Evolutionary conservation across 2,113 vertebrate species (phyloP).

Genomic region (Oreochromis tanganicae): DNA sequence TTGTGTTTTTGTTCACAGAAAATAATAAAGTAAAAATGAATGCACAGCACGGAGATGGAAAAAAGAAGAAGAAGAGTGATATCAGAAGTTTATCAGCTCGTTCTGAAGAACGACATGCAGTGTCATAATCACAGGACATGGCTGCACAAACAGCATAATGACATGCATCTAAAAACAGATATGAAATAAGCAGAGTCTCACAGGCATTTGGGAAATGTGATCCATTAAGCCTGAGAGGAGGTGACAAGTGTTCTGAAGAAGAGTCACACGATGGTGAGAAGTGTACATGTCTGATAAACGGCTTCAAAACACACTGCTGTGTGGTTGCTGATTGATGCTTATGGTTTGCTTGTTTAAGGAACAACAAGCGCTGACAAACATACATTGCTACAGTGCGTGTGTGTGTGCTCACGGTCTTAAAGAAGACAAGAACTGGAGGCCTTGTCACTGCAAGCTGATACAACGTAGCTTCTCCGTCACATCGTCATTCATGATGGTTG

Average conservation of each 20-base stretch:
- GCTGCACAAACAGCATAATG: neutral
- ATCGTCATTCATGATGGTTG: neutral
- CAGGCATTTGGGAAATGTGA: neutral
- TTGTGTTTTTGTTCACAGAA: neutral
- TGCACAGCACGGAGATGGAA: neutral
- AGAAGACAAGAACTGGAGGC: neutral
- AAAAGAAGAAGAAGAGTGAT: neutral
- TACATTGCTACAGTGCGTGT: neutral
- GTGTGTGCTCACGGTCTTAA: neutral
- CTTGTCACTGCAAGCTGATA: neutral
- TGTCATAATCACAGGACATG: neutral
- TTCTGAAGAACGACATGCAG: neutral
- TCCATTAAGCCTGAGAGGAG: neutral
- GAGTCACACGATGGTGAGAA: neutral
- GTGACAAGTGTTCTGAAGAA: neutral
- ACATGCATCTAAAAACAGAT: neutral
- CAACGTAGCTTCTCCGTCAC: neutral
- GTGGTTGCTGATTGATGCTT: neutral
- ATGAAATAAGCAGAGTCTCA: neutral
- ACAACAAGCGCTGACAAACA: neutral
- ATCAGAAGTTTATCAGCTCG: neutral
- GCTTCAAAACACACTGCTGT: neutral
- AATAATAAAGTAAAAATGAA: neutral
- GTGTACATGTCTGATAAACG: too few relatives aligned
- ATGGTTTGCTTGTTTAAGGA: neutral